Base-by-base conservation (phyloP, 2,797 vertebrate genomes). In the Manis crassicaudata region DNA sequence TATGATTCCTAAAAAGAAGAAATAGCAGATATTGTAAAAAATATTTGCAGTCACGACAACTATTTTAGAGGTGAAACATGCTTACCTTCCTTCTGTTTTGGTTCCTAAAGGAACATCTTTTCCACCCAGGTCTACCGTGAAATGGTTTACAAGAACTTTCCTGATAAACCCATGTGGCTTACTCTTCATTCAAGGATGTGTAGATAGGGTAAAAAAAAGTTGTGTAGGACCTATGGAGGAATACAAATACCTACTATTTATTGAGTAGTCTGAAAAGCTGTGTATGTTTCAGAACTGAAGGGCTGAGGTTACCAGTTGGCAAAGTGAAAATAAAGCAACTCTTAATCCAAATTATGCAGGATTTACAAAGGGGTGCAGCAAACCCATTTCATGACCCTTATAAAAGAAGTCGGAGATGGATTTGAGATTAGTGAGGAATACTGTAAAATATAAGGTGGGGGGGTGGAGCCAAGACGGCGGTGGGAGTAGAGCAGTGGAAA, bases 1-100 rank as follows among this genome's bases (percentile, higher is more conserved):
- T 73, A 72, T n/a, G 21, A 54, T 77, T 14, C 52, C 46, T 63
- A 21, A 21, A 73, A 96, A 97, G 21, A 84, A 88, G 70, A 93
- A 95, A 83, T 52, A 12, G 18, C 20, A 87, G 46, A 46, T 46
- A 11, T 46, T 88, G 86, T 95, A 2, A 83, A 83, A 94, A 82
- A 87, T 60, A 62, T 35, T 46, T 86, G 3, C 23, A 43, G 52
- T 27, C 7, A 60, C 62, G 17, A 82, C 32, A 80, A 27, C n/a
- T 70, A 56, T n/a, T 95, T 94, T 21, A 92, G 37, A 80, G 46
- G 60, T 46, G 54, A 88, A n/a, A 72, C 14, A 43, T 40, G n/a
- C 13, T 58, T 92, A 88, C 43, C 76, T 63, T 60, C 43, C 16
- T 79, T 96, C 58, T 86, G n/a, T 5, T 85, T 93, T 16, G 35